Evolutionary conservation across 1,140 invertebrate species (phyloP).

Genomic region (Philotrypesis tridentata): DNA sequence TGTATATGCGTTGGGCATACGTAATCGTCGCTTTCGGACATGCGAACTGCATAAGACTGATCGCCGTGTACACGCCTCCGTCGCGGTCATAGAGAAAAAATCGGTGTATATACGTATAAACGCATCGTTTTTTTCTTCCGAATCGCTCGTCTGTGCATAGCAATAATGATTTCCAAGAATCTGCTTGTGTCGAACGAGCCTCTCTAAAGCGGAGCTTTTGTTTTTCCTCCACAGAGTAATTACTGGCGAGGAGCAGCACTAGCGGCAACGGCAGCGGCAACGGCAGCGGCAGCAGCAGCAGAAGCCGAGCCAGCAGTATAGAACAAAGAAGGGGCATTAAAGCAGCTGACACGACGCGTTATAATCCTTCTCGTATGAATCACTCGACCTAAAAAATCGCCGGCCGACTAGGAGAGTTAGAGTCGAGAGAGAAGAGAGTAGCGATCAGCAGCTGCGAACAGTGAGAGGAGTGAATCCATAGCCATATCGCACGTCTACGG

Average conservation of each 20-base stretch:
- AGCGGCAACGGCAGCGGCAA: not conserved
- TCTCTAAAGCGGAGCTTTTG: conserved; percentile 39
- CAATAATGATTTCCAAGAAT: conserved; percentile 31
- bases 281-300: not conserved
- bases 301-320: too few species aligned
- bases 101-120: not conserved
- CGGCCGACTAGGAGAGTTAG: not conserved
- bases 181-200: not conserved
- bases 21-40: not conserved
- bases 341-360: conserved; percentile 19
- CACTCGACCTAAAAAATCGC: conserved; percentile 42
- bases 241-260: not conserved
- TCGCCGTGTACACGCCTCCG: not conserved
- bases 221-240: conserved; percentile 34
- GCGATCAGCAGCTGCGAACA: conserved; percentile 1
- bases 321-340: conserved; percentile 28
- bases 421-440: conserved; percentile 12
- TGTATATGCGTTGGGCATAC: too few species aligned
- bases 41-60: conserved; percentile 15
- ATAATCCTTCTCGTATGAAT: conserved; percentile 41
- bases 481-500: not conserved
- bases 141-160: too few species aligned
- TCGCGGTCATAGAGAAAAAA: not conserved
- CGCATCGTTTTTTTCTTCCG: not conserved
- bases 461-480: conserved; percentile 25